Evolutionary conservation across 2,113 vertebrate species (phyloP).

Genomic region (Mustela nigripes): DNA sequence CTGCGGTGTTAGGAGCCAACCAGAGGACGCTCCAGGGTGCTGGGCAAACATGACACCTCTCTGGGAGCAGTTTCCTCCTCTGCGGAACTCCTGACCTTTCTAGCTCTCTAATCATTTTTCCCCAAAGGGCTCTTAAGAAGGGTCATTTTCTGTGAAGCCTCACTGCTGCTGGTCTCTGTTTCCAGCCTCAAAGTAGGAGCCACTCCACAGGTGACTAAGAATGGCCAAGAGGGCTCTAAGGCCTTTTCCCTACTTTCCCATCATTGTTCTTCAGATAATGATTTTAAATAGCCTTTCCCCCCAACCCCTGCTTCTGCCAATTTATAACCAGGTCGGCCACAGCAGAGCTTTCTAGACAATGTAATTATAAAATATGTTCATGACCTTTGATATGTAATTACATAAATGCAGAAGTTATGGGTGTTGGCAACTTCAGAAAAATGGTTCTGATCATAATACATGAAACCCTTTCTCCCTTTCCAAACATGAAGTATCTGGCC

Average conservation of each 20-base stretch:
- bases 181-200: not conserved
- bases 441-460: not conserved
- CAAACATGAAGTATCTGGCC: slow-evolving; percentile 10
- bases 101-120: not conserved
- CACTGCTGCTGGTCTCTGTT: not conserved
- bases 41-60: not conserved
- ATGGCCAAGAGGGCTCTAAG: not conserved
- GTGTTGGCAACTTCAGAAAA: slow-evolving; percentile 37
- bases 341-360: slow-evolving; percentile 3
- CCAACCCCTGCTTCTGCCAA: not conserved
- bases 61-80: not conserved
- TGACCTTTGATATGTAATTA: slow-evolving; percentile 1
- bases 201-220: not conserved
- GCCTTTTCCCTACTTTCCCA: not conserved
- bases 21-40: not conserved
- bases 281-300: not conserved
- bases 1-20: not conserved
- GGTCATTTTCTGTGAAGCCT: not conserved
- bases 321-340: not conserved
- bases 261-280: slow-evolving; percentile 42
- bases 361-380: slow-evolving; percentile 50
- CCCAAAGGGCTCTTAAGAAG: not conserved
- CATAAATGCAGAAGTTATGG: slow-evolving; percentile 5
- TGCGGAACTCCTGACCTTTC: not conserved
- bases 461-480: slow-evolving; percentile 19